phyloP scores from a whole-genome alignment of 2,888 invertebrate genomes.

The Euzophera pinguis region DNA sequence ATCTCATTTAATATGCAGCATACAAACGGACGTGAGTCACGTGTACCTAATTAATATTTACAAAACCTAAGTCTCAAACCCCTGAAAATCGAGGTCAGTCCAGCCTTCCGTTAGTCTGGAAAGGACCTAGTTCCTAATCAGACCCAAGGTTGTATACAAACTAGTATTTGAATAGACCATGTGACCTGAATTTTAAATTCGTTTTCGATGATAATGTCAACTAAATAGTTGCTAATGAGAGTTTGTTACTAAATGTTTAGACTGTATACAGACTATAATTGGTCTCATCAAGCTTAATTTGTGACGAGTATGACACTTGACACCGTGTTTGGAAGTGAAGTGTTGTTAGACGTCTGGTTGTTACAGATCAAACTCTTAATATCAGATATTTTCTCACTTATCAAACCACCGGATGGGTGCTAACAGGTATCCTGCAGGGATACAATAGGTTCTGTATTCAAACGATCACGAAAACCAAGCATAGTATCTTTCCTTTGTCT shows the following conservation, averaged over 20 bases:
- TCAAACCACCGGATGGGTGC: too few species aligned
- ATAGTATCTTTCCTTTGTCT: too few species aligned
- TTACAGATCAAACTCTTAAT: too few species aligned
- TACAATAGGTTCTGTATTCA: too few species aligned
- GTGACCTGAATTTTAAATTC: constrained; percentile 14
- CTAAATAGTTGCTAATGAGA: constrained; percentile 2
- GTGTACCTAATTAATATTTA: constrained; percentile 1
- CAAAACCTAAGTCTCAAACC: neutral
- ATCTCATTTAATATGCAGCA: neutral
- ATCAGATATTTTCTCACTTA: too few species aligned
- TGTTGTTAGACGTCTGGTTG: too few species aligned
- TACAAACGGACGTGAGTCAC: constrained; percentile 3
- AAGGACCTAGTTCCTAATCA: constrained; percentile 15
- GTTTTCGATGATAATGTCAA: constrained; percentile 10
- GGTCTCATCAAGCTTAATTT: neutral
- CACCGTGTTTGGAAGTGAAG: neutral
- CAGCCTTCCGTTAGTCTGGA: constrained; percentile 13
- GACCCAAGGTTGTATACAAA: constrained; percentile 15
- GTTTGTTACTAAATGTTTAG: neutral
- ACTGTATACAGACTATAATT: neutral
- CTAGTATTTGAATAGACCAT: constrained; percentile 15
- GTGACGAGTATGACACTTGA: neutral
- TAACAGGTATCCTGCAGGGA: too few species aligned
- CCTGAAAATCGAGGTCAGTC: constrained; percentile 16
- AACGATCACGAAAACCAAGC: too few species aligned